Conservation (phyloP, 92 coral and sea anemone species). For the Porites evermanni region DNA sequence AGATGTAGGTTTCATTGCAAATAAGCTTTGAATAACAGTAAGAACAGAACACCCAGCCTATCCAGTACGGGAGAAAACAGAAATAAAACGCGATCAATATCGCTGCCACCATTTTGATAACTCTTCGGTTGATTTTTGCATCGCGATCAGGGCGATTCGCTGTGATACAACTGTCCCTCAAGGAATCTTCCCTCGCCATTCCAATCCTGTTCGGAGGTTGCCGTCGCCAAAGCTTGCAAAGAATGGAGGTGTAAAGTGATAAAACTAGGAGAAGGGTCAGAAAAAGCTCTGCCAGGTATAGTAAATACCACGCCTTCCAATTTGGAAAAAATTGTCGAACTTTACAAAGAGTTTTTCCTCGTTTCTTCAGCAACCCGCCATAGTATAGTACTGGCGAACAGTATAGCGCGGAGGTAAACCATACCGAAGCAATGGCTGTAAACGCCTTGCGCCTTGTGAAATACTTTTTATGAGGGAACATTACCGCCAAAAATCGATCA, state of each 20-base stretch:
- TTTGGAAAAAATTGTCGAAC: constrained; percentile 63
- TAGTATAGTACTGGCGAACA: constrained; percentile 58
- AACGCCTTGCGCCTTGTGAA: constrained; percentile 40
- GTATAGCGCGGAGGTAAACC: constrained; percentile 37
- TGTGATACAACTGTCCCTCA: not conserved
- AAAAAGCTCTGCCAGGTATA: constrained; percentile 44
- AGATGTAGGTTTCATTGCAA: constrained; percentile 55
- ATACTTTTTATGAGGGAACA: constrained; percentile 36
- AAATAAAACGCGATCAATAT: constrained; percentile 55
- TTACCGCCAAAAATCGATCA: constrained; percentile 60
- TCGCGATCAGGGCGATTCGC: constrained; percentile 18
- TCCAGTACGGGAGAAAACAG: constrained; percentile 71
- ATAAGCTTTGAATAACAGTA: constrained; percentile 40
- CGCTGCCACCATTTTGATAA: constrained; percentile 60
- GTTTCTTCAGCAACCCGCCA: constrained; percentile 42
- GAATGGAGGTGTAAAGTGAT: constrained; percentile 49
- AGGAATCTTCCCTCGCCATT: constrained; percentile 14
- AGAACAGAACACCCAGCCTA: constrained; percentile 71
- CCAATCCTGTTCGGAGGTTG: constrained; percentile 7
- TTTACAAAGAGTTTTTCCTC: constrained; percentile 43
- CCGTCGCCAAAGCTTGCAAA: constrained; percentile 52
- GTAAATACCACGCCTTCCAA: constrained; percentile 58
- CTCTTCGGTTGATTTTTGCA: constrained; percentile 44
- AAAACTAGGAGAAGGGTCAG: constrained; percentile 32
- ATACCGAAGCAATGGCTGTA: constrained; percentile 26